Percentiles rank a stretch among this genome's conserved stretches.
These are phyloP conservation scores for Characodon lateralis DNA, from an alignment of 2,797 vertebrate genomes.

Conservation along the genomic window DNA sequence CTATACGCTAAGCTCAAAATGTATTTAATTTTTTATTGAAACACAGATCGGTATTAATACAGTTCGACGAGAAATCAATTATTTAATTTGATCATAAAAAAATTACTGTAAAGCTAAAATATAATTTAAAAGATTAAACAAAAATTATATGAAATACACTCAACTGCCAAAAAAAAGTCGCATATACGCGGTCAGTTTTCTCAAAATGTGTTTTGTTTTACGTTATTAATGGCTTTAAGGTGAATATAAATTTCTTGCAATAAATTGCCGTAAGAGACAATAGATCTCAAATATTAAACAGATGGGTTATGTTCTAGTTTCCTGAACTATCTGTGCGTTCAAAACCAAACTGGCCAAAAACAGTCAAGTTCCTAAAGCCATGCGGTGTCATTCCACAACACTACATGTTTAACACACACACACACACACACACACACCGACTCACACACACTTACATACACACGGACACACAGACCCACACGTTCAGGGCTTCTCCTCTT, in stretches of 20 bases:
- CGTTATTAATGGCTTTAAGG: neutral
- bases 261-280: neutral
- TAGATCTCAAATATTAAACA: neutral
- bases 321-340: neutral
- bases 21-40: neutral
- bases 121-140: neutral
- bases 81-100: neutral
- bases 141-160: neutral
- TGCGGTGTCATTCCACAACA: slow-evolving; percentile 71
- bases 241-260: no score
- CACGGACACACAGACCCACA: slow-evolving; percentile 9
- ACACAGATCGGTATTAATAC: neutral
- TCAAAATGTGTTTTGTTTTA: neutral
- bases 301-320: neutral
- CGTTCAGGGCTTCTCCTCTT: slow-evolving; percentile 50
- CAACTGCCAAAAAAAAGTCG: neutral
- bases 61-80: neutral
- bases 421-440: neutral
- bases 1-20: neutral
- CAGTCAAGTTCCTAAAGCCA: slow-evolving; percentile 55
- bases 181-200: neutral
- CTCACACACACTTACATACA: slow-evolving; percentile 20
- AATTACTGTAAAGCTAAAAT: neutral
- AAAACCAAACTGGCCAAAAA: slow-evolving; percentile 37
- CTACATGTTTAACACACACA: slow-evolving; percentile 39